Base-by-base conservation (phyloP, 1,140 invertebrate species). In the Megalonaias nervosa region DNA sequence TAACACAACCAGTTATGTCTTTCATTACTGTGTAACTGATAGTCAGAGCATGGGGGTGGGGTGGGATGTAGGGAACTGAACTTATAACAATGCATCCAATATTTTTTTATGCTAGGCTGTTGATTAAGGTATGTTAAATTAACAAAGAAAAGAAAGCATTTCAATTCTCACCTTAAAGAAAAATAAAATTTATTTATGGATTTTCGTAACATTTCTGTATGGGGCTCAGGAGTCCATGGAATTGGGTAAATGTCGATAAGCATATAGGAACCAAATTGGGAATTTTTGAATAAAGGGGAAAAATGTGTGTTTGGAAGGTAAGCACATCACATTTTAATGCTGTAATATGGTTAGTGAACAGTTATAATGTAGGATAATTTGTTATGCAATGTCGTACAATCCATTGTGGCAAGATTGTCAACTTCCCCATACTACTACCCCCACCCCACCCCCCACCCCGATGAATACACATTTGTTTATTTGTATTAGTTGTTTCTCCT, bases 401-500 rank as follows among this genome's bases (percentile, higher is more conserved):
- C 38, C 38, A 9, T 48, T 48, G 38, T 48, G 38, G 38, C 38
- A 6, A 48, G 9, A 48, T 48, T 48, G 38, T 48, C 4, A 48
- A 48, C 38, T 48, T 48, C 38, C 38, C 38, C 0, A 11, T 48
- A 31, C 1, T 9, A 48, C 11, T 9, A 48, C 4, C 2, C 1
- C 0, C 1, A 31, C 2, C 26, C 38, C 4, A 48, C 9, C 1
- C 0, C 1, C 2, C 2, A 2, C 38, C 4, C 5, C 9, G 38
- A 48, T 48, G 38, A 48, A 48, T 48, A 48, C 38, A 48, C 11
- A 48, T 48, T 48, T 11, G 38, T 48, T 48, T 48, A 48, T 48
- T 48, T 48, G 4, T 48, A 48, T 48, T 38, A 38, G 38, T 38
- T 48, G 6, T 9, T 48, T 48, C 38, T 48, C 11, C 6, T 48